phyloP scores from a whole-genome alignment of 2,113 vertebrate species.

The Paradoxurus hermaphroditus region DNA sequence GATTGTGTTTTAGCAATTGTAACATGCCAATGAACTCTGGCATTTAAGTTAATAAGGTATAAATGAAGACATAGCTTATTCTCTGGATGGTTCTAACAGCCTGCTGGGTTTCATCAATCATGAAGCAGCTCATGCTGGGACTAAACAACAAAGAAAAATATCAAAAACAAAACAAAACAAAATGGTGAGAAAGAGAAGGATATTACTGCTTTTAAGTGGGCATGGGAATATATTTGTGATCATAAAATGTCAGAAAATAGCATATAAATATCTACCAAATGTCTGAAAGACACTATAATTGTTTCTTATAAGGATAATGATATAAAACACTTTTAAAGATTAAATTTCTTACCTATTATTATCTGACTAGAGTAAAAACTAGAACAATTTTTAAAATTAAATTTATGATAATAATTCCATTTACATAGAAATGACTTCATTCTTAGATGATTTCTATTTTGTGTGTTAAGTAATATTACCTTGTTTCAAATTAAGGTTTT shows the following conservation, averaged over 20 bases:
- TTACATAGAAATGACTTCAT: background rate
- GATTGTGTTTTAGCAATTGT: background rate
- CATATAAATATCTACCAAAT: background rate
- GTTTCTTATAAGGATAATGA: background rate
- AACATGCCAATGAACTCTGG: background rate
- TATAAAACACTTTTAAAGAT: background rate
- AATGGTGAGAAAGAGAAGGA: background rate
- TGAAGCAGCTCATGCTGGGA: background rate
- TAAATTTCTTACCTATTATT: background rate
- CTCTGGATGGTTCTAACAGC: conserved; percentile 37
- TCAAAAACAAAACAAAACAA: background rate
- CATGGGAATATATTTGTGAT: background rate
- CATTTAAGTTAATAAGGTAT: conserved; percentile 53
- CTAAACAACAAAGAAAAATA: conserved; percentile 35
- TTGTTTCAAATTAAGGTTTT: background rate
- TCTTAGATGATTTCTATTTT: background rate
- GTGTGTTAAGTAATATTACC: background rate
- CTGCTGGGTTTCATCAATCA: conserved; percentile 60
- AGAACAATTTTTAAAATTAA: background rate
- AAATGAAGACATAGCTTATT: conserved; percentile 65
- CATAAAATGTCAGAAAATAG: background rate
- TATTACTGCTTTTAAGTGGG: background rate
- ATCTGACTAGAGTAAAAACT: background rate
- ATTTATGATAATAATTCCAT: background rate
- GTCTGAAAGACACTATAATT: background rate